Percentiles rank a stretch among this genome's conserved stretches.
phyloP scores from a whole-genome alignment of 1,140 invertebrate genomes.

The Batillaria attramentaria region DNA sequence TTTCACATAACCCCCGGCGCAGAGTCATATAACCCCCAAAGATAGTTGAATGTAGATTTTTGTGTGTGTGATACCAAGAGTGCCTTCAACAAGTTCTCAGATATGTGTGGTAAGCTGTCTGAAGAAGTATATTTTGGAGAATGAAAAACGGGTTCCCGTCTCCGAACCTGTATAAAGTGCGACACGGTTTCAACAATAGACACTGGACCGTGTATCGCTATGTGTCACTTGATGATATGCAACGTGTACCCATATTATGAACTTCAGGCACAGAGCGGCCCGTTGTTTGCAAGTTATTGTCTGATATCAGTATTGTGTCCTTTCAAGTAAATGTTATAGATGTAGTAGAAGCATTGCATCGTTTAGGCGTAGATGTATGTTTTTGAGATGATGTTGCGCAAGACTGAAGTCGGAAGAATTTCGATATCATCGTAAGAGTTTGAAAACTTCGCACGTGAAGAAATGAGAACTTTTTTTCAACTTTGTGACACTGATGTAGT shows the following conservation, averaged over 20 bases:
- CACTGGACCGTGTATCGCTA: background rate
- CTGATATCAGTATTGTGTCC: background rate
- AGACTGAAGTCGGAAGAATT: too few relatives aligned
- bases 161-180: too few relatives aligned
- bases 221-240: background rate
- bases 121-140: constrained; percentile 1
- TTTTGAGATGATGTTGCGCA: too few relatives aligned
- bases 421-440: too few relatives aligned
- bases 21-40: background rate
- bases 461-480: too few relatives aligned
- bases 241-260: background rate
- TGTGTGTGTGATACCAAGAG: too few relatives aligned
- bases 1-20: background rate
- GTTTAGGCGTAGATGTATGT: too few relatives aligned
- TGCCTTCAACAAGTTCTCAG: background rate
- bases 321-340: too few relatives aligned
- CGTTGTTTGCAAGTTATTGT: background rate
- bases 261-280: background rate
- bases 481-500: too few relatives aligned
- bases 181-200: background rate
- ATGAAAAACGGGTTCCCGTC: too few relatives aligned
- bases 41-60: background rate
- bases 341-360: too few relatives aligned
- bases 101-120: background rate
- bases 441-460: too few relatives aligned